A percentile compares a stretch with the other conserved stretches of the same genome.
Conservation (phyloP, 2,113 vertebrate species). For the Urocitellus parryii region DNA sequence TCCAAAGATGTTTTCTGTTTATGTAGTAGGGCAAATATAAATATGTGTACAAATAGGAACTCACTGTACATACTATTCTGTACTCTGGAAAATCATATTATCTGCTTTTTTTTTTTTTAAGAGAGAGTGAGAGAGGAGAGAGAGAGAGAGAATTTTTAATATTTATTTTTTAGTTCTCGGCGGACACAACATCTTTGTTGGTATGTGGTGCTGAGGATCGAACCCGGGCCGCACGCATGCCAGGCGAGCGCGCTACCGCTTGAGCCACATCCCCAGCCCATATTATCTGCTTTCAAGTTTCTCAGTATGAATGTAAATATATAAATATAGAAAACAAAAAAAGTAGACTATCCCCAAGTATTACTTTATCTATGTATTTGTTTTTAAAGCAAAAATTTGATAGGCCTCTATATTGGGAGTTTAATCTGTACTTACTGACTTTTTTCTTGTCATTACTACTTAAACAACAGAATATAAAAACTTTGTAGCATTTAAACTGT, state of each 20-base stretch:
- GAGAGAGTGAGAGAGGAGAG: no score
- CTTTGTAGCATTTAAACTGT: neutral
- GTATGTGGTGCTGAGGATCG: no score
- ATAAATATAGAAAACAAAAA: neutral
- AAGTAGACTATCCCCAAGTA: neutral
- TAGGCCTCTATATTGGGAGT: neutral
- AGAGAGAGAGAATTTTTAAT: no score
- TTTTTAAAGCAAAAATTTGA: conserved; percentile 1
- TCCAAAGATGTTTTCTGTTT: neutral
- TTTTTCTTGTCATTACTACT: neutral
- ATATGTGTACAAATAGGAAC: neutral
- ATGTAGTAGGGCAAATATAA: neutral
- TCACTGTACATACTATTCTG: neutral
- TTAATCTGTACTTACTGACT: neutral
- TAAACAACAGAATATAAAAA: neutral
- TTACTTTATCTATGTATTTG: neutral
- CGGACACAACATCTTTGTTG: no score
- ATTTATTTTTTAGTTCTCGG: no score
- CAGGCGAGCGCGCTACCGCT: no score
- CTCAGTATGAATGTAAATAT: neutral
- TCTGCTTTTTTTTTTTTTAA: no score
- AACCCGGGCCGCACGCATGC: no score
- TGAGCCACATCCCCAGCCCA: no score
- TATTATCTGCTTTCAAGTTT: neutral
- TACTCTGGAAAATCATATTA: neutral